phyloP scores from a whole-genome alignment of 92 coral and sea anemone species.

The Phymanthus crucifer region DNA sequence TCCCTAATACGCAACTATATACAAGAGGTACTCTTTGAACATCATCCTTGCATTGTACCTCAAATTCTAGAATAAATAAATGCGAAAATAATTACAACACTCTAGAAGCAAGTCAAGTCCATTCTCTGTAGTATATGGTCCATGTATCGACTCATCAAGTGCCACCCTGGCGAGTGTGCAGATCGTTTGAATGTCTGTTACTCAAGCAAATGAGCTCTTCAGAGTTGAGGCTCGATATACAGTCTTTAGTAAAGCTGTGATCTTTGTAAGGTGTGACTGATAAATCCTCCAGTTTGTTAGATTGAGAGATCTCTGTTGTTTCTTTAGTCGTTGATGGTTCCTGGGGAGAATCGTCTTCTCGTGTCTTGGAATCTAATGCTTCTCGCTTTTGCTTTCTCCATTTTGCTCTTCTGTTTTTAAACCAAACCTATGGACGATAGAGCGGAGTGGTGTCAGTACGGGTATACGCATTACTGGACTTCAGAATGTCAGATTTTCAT shows the following conservation, averaged over 20 bases:
- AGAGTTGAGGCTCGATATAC: slow-evolving; percentile 31
- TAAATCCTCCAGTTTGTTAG: slow-evolving; percentile 13
- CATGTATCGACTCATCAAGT: too few species aligned
- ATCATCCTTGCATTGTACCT: slow-evolving; percentile 11
- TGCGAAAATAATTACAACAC: slow-evolving; percentile 25
- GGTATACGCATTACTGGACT: not conserved
- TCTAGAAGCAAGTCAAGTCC: not conserved
- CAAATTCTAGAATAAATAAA: slow-evolving; percentile 35
- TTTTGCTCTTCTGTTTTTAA: slow-evolving; percentile 97
- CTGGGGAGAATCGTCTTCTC: slow-evolving; percentile 40
- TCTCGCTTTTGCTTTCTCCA: slow-evolving; percentile 97
- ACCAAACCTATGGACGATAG: slow-evolving; percentile 79
- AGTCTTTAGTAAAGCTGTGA: slow-evolving; percentile 39
- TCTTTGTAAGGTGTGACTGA: slow-evolving; percentile 42
- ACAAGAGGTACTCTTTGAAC: not conserved
- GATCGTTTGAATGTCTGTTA: slow-evolving; percentile 10
- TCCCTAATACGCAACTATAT: not conserved
- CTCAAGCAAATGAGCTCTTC: slow-evolving; percentile 28
- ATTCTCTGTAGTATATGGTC: not conserved
- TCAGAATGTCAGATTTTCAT: not conserved
- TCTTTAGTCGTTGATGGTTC: slow-evolving; percentile 17
- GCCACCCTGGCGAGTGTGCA: not conserved
- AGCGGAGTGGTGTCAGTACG: not conserved
- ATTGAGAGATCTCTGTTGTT: not conserved
- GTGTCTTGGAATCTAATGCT: slow-evolving; percentile 61